Evolutionary conservation across 2,797 vertebrate species (phyloP).

Genomic region (Xenopus petersii): DNA sequence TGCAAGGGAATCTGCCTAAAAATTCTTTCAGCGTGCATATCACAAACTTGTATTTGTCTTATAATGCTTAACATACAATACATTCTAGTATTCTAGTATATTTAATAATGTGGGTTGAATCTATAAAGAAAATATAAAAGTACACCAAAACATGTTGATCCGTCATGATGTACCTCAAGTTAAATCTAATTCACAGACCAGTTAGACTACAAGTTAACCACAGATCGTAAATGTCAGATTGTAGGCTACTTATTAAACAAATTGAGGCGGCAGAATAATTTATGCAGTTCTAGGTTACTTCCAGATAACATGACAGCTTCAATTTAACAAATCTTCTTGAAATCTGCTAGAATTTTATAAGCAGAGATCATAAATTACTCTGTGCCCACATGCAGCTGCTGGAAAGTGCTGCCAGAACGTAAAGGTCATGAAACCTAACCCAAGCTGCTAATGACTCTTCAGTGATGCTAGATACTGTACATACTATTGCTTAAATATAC

Average conservation of each 20-base stretch:
- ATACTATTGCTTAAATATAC: not conserved
- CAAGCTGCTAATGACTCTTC: constrained; percentile 17
- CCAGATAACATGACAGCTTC: not conserved
- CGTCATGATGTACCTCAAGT: too few species aligned
- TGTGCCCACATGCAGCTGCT: constrained; percentile 27
- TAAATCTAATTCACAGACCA: too few species aligned
- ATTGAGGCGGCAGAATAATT: not conserved
- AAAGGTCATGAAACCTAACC: constrained; percentile 37
- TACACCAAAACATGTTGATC: too few species aligned
- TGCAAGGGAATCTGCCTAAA: too few species aligned
- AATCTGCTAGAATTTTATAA: constrained; percentile 9
- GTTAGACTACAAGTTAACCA: too few species aligned
- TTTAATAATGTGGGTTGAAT: too few species aligned
- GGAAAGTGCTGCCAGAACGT: constrained; percentile 7
- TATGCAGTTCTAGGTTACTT: not conserved
- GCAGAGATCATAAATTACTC: constrained; percentile 1
- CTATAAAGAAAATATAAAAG: too few species aligned
- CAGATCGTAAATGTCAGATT: not conserved
- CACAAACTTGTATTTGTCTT: too few species aligned
- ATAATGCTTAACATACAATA: too few species aligned
- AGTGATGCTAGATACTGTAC: not conserved
- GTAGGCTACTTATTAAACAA: not conserved
- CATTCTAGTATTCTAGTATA: too few species aligned
- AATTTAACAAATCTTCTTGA: not conserved
- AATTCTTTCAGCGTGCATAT: too few species aligned